These are phyloP conservation scores for Plectrocnemia conspersa DNA, from an alignment of 1,140 invertebrate genomes.

Conservation along the genomic window DNA sequence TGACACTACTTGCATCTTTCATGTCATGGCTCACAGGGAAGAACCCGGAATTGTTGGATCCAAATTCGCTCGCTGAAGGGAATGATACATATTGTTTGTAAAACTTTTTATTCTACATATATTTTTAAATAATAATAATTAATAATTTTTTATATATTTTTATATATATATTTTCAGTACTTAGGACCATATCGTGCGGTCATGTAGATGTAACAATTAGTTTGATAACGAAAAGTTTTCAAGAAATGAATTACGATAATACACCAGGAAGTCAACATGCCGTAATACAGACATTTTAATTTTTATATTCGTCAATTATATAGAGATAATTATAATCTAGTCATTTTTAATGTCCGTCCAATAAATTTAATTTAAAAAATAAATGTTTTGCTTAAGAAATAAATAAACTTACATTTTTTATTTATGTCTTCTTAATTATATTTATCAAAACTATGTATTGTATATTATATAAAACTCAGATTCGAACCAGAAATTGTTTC, in stretches of 20 bases:
- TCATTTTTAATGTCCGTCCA: not conserved
- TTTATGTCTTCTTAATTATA: conserved; percentile 5
- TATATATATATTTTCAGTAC: conserved; percentile 24
- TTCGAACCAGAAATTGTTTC: no score
- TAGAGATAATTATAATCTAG: not conserved
- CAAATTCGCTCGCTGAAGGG: conserved; percentile 27
- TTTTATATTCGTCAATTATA: not conserved
- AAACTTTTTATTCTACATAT: not conserved
- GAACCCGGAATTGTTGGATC: conserved; percentile 28
- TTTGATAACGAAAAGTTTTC: conserved; percentile 30
- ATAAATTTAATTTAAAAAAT: not conserved
- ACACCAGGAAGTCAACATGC: conserved; percentile 5
- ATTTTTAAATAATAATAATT: not conserved
- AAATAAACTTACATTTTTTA: not conserved
- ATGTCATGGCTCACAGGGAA: conserved; percentile 30
- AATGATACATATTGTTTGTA: conserved; percentile 31
- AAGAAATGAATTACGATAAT: conserved; percentile 28
- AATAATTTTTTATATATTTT: not conserved
- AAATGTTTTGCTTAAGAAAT: not conserved
- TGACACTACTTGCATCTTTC: conserved; percentile 23
- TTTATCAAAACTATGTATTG: no score
- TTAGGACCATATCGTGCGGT: conserved; percentile 30
- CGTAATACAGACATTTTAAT: not conserved
- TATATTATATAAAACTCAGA: no score
- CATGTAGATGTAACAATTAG: conserved; percentile 19